Evolutionary conservation across 2,113 vertebrate species (phyloP).

Genomic region (Actinemys pallida): DNA sequence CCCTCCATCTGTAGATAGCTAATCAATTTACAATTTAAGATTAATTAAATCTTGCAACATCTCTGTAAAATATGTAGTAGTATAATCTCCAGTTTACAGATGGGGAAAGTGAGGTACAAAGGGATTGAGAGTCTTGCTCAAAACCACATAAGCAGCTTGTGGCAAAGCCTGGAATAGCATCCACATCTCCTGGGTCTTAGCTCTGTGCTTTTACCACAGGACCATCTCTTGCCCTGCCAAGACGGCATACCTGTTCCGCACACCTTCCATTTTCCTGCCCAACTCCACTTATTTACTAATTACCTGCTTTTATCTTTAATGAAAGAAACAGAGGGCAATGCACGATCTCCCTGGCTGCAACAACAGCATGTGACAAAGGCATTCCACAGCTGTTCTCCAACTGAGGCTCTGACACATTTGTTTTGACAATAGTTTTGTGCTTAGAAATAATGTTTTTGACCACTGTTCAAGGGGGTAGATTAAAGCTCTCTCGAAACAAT

Average conservation of each 20-base stretch:
- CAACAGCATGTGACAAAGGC: not conserved
- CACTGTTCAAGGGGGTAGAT: not conserved
- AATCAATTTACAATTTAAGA: not conserved
- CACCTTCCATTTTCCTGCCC: not conserved
- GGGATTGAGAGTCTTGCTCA: not conserved
- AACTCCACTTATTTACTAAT: conserved; percentile 7
- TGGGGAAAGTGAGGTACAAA: not conserved
- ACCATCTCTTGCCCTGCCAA: not conserved
- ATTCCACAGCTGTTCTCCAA: not conserved
- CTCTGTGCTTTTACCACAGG: not conserved
- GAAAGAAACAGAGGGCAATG: not conserved
- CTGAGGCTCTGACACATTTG: not conserved
- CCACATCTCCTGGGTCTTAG: not conserved
- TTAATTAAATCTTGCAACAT: not conserved
- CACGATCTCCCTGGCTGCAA: not conserved
- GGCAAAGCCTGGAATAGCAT: conserved; percentile 9
- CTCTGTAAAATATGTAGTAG: not conserved
- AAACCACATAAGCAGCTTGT: not conserved
- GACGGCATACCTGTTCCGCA: not conserved
- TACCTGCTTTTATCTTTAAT: not conserved
- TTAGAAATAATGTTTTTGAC: not conserved
- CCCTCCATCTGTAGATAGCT: not conserved
- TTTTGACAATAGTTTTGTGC: conserved; percentile 26
- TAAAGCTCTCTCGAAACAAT: conserved; percentile 22
- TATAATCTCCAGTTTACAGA: not conserved